Conservation (phyloP, 2,113 vertebrate genomes). For the Serinus canaria region DNA sequence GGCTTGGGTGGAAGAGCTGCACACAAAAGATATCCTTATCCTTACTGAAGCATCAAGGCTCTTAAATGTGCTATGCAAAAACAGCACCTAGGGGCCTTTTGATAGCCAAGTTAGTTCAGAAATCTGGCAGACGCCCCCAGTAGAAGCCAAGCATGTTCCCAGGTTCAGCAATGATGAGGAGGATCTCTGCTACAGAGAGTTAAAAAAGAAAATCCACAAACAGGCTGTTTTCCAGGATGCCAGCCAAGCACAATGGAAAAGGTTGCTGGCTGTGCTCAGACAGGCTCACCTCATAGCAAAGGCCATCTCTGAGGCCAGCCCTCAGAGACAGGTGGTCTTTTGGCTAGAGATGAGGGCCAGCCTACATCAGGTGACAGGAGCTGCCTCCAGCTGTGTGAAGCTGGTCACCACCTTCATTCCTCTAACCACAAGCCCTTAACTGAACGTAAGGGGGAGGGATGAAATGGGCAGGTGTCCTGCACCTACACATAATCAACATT, state of each 20-base stretch:
- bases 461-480: neutral
- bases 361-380: neutral
- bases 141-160: neutral
- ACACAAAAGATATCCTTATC: neutral
- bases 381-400: neutral
- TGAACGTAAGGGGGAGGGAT: neutral
- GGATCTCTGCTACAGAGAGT: neutral
- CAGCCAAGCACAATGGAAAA: neutral
- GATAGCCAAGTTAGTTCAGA: neutral
- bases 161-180: neutral
- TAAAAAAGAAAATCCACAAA: neutral
- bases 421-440: neutral
- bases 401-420: neutral
- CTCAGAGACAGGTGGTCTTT: neutral
- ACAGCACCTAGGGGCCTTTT: neutral
- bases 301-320: neutral
- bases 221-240: neutral
- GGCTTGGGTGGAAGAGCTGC: neutral
- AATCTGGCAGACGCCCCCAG: neutral
- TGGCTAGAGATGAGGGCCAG: neutral
- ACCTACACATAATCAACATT: neutral
- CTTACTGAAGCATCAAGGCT: neutral
- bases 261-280: neutral
- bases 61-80: neutral
- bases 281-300: neutral